Conservation (phyloP, 2,888 invertebrate species). For the Drosophila affinis region DNA sequence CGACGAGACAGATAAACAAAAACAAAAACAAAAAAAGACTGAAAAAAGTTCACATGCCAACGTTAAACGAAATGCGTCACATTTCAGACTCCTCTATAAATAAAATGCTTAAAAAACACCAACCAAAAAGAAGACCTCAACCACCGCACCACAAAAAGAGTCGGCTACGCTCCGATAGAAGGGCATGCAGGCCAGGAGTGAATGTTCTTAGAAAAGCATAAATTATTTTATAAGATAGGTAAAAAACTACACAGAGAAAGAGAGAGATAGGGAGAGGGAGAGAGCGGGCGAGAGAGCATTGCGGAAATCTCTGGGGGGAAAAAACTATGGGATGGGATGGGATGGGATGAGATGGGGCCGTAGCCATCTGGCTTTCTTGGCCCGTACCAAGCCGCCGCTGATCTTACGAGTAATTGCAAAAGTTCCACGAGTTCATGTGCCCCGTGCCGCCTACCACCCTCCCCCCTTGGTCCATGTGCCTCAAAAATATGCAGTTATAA, state of each 20-base stretch:
- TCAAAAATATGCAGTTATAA: constrained; percentile 48
- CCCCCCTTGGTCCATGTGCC: background rate
- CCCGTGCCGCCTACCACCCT: background rate
- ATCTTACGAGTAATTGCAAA: constrained; percentile 55
- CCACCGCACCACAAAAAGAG: background rate
- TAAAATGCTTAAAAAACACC: constrained; percentile 49
- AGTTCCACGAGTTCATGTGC: constrained; percentile 64
- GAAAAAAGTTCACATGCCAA: background rate
- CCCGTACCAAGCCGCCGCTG: constrained; percentile 46
- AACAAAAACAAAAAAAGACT: constrained; percentile 14
- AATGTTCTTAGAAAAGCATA: constrained; percentile 56
- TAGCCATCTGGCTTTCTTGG: constrained; percentile 55
- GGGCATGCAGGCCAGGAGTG: constrained; percentile 41
- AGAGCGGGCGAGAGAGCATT: constrained; percentile 13
- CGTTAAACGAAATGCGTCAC: constrained; percentile 63
- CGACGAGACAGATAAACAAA: constrained; percentile 13
- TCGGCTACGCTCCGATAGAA: constrained; percentile 27
- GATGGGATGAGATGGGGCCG: background rate
- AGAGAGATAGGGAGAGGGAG: too few relatives aligned
- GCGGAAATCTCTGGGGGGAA: constrained; percentile 48
- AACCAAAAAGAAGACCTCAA: constrained; percentile 29
- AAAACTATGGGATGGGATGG: constrained; percentile 8
- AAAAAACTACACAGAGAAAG: background rate
- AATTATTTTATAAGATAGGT: constrained; percentile 37
- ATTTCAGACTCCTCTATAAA: constrained; percentile 55